Evolutionary conservation across 2,888 invertebrate genomes (phyloP).

Genomic region (Polymixis lichenea): DNA sequence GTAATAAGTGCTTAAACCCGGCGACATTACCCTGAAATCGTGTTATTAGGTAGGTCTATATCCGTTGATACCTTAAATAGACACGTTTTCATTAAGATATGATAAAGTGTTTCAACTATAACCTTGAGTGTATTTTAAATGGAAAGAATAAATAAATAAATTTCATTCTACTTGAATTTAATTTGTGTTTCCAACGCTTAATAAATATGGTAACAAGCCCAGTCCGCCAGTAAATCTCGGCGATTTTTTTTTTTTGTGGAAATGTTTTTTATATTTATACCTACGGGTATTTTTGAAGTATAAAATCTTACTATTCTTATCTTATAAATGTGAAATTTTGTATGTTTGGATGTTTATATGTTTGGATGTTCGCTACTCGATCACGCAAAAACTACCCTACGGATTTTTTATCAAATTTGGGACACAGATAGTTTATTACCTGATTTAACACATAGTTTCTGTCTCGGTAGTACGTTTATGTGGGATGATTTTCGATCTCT

Average conservation of each 20-base stretch:
- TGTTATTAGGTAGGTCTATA: background rate
- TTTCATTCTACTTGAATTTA: constrained; percentile 28
- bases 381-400: no score
- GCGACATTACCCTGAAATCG: background rate
- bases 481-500: no score
- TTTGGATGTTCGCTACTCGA: no score
- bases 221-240: constrained; percentile 1
- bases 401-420: no score
- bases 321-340: no score
- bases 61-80: background rate
- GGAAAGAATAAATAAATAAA: constrained; percentile 12
- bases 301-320: no score
- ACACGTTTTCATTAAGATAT: background rate
- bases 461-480: no score
- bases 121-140: constrained; percentile 7
- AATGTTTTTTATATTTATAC: constrained; percentile 3
- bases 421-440: no score
- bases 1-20: background rate
- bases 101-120: background rate
- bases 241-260: constrained; percentile 12
- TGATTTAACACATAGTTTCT: no score
- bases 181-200: constrained; percentile 15
- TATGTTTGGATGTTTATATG: no score
- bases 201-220: constrained; percentile 36
- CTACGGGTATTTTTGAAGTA: background rate